Evolutionary conservation across 2,797 vertebrate genomes (phyloP).

Genomic region (Discoglossus pictus): DNA sequence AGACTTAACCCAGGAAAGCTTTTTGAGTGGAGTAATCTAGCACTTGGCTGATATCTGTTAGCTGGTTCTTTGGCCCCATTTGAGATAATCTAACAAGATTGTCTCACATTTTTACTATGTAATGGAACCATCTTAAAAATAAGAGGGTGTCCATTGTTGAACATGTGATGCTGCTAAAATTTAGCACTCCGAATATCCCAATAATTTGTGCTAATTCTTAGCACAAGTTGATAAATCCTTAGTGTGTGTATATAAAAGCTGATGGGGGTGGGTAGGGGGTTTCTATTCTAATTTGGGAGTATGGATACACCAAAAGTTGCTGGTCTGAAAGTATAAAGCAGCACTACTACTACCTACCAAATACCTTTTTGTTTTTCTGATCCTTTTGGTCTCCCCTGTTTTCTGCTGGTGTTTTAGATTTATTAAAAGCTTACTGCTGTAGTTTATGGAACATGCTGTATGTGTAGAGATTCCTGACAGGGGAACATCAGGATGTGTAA

Average conservation of each 20-base stretch:
- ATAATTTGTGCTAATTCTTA: too few species aligned
- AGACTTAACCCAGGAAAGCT: neutral
- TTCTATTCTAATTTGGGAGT: too few species aligned
- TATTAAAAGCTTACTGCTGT: neutral
- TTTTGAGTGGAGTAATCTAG: constrained; percentile 15
- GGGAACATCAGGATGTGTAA: constrained; percentile 20
- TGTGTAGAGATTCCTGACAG: neutral
- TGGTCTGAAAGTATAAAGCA: constrained; percentile 1
- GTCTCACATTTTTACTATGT: too few species aligned
- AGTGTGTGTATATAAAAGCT: too few species aligned
- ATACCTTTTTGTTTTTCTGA: neutral
- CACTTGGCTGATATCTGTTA: constrained; percentile 3
- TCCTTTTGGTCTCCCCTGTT: neutral
- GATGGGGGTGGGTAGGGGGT: too few species aligned
- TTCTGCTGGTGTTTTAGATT: neutral
- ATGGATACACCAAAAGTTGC: too few species aligned
- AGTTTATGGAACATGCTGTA: neutral
- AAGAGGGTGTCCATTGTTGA: too few species aligned
- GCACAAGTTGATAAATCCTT: too few species aligned
- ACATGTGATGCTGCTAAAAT: too few species aligned
- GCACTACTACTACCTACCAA: neutral
- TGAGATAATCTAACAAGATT: too few species aligned
- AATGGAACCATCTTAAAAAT: too few species aligned
- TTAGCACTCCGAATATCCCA: too few species aligned
- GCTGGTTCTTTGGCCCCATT: neutral